phyloP scores from a whole-genome alignment of 2,113 vertebrate genomes.

The Cololabis saira region DNA sequence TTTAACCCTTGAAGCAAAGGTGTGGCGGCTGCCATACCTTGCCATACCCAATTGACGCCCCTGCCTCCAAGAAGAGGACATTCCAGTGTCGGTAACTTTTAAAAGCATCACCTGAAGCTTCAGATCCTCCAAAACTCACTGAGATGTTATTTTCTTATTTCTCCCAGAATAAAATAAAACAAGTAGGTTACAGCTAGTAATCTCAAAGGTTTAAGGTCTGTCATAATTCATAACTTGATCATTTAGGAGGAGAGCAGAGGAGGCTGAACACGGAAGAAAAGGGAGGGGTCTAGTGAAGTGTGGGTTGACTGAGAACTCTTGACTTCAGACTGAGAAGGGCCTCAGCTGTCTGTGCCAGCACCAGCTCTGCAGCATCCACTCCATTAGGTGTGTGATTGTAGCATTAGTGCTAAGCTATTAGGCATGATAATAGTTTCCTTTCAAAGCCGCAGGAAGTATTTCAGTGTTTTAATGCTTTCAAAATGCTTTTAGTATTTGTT shows the following conservation, averaged over 20 bases:
- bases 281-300: conserved; percentile 39
- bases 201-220: too few relatives aligned
- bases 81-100: too few relatives aligned
- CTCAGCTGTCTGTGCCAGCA: neutral
- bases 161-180: too few relatives aligned
- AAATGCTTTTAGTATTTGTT: neutral
- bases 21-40: too few relatives aligned
- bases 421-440: neutral
- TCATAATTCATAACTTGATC: too few relatives aligned
- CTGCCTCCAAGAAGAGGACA: too few relatives aligned
- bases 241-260: conserved; percentile 1
- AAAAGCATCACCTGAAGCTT: too few relatives aligned
- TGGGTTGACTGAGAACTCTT: conserved; percentile 8
- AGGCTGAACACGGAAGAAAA: conserved; percentile 21
- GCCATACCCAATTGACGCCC: too few relatives aligned
- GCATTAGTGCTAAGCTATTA: neutral
- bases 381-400: conserved; percentile 3
- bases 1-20: too few relatives aligned
- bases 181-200: too few relatives aligned
- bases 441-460: neutral
- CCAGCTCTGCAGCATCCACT: neutral
- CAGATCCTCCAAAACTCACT: too few relatives aligned
- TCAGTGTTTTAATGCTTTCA: neutral
- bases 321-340: conserved; percentile 6
- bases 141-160: too few relatives aligned